These are phyloP conservation scores for Chouioia cunea DNA, from an alignment of 2,888 invertebrate genomes.

Conservation along the genomic window DNA sequence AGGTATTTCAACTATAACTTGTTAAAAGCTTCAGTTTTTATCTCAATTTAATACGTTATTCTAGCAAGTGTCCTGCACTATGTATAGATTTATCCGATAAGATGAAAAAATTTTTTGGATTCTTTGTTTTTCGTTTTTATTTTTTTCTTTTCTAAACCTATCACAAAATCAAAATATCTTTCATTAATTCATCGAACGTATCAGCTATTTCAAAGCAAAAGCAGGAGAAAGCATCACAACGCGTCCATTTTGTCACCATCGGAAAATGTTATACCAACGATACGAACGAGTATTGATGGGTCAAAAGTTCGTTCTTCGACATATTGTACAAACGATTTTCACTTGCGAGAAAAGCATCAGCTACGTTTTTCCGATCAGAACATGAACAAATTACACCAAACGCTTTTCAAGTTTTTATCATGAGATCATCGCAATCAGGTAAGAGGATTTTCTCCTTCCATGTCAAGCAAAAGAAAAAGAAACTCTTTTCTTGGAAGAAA, in stretches of 20 bases:
- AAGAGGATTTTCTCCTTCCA: slow-evolving; percentile 16
- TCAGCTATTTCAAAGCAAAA: too few relatives aligned
- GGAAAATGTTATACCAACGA: neutral
- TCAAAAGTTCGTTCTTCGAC: slow-evolving; percentile 27
- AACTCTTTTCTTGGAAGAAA: neutral
- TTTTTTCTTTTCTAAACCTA: too few relatives aligned
- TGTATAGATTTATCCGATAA: too few relatives aligned
- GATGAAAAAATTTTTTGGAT: too few relatives aligned
- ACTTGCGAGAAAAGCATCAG: neutral
- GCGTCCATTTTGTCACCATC: too few relatives aligned
- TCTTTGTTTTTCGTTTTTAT: too few relatives aligned
- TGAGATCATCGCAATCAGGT: slow-evolving; percentile 15
- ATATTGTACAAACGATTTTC: neutral
- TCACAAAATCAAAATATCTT: too few relatives aligned
- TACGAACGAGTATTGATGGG: neutral
- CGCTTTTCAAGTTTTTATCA: slow-evolving; percentile 20
- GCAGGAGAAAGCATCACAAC: too few relatives aligned
- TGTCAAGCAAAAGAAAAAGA: neutral
- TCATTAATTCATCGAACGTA: too few relatives aligned
- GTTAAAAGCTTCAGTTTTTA: slow-evolving; percentile 26
- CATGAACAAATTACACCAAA: slow-evolving; percentile 12
- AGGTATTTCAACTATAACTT: neutral
- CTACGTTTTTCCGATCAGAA: neutral
- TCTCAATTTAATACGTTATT: too few relatives aligned
- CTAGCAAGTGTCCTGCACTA: too few relatives aligned